Conservation (phyloP, 2,113 vertebrate species). For the Australoheros scitulus region DNA sequence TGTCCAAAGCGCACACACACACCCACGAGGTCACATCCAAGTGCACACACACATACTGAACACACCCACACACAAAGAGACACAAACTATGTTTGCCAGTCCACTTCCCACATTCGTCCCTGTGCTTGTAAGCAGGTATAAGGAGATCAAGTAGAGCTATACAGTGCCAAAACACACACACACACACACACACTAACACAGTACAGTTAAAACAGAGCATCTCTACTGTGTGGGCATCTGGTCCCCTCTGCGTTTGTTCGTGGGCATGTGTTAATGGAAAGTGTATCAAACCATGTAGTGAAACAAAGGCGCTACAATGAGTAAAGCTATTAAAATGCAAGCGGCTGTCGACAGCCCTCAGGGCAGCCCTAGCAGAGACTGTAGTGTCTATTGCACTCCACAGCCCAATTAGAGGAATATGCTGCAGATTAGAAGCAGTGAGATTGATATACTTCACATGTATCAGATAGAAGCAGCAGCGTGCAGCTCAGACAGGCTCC, state of each 20-base stretch:
- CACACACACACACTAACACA: slow-evolving; percentile 50
- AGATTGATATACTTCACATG: slow-evolving; percentile 4
- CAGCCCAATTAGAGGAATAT: slow-evolving; percentile 44
- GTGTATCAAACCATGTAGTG: slow-evolving; percentile 50
- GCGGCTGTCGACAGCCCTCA: slow-evolving; percentile 30
- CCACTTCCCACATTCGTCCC: background rate
- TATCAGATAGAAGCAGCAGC: background rate
- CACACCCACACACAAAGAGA: slow-evolving; percentile 8
- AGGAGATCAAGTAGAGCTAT: background rate
- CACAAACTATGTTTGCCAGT: background rate
- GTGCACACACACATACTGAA: slow-evolving; percentile 31
- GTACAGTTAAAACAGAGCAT: background rate
- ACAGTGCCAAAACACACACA: background rate
- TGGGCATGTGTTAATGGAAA: slow-evolving; percentile 43
- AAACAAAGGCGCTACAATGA: slow-evolving; percentile 53
- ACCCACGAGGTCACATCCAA: slow-evolving; percentile 22
- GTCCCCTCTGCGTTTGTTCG: background rate
- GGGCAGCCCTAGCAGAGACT: slow-evolving; percentile 21
- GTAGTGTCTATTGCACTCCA: slow-evolving; percentile 36
- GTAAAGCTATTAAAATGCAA: slow-evolving; percentile 56
- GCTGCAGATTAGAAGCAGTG: slow-evolving; percentile 28
- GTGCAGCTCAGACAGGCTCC: background rate
- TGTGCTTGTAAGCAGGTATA: slow-evolving; percentile 20
- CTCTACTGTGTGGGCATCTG: slow-evolving; percentile 42
- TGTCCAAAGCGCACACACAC: background rate